phyloP scores from a whole-genome alignment of 30 jellyfish, hydroid and myxozoan species.

The Aurelia sp. region DNA sequence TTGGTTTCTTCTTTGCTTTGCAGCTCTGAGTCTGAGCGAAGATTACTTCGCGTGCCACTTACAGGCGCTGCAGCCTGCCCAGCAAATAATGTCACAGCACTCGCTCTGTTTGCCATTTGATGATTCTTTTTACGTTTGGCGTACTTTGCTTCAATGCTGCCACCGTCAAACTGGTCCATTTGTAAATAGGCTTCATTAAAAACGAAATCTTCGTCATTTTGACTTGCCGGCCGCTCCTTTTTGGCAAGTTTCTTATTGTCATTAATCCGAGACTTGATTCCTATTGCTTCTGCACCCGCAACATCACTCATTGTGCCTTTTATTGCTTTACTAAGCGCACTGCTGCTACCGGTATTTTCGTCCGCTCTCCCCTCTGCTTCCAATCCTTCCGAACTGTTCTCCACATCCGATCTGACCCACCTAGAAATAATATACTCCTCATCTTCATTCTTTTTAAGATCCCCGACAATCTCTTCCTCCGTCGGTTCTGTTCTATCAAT shows the following conservation, averaged over 20 bases:
- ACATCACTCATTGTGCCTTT: background rate
- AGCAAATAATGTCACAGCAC: constrained; percentile 46
- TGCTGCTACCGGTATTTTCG: background rate
- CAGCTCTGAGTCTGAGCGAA: constrained; percentile 48
- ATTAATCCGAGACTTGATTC: background rate
- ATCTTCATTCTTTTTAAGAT: constrained; percentile 15
- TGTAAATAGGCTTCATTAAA: constrained; percentile 41
- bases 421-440: constrained; percentile 43
- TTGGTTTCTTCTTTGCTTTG: background rate
- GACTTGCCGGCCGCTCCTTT: background rate
- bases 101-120: constrained; percentile 51
- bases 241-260: too few relatives aligned
- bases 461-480: constrained; percentile 65
- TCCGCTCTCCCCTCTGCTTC: constrained; percentile 4
- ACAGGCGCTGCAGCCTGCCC: constrained; percentile 1
- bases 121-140: constrained; percentile 53
- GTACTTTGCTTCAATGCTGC: constrained; percentile 64
- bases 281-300: background rate
- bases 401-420: constrained; percentile 38
- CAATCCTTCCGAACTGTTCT: background rate
- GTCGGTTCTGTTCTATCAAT: constrained; percentile 39
- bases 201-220: constrained; percentile 8
- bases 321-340: background rate
- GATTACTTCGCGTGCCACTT: constrained; percentile 6
- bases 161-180: constrained; percentile 61